phyloP scores from a whole-genome alignment of 1,140 invertebrate species.

The Tetranychus cinnabarinus region DNA sequence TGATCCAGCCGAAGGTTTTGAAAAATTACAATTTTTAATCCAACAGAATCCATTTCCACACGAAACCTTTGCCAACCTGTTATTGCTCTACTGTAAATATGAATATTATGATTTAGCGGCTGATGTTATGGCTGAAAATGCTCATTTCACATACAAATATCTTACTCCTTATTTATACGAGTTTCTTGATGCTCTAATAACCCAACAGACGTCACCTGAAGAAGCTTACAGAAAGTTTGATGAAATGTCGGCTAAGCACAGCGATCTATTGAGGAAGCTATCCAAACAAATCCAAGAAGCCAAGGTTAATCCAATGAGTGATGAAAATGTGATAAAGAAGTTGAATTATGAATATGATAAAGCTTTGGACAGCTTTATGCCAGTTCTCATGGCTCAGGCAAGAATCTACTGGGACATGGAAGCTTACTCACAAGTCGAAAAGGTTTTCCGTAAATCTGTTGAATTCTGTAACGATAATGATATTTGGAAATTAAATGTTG shows the following conservation, averaged over 20 bases:
- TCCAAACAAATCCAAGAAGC: slow-evolving; percentile 78
- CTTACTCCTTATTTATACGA: slow-evolving; percentile 50
- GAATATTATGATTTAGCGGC: slow-evolving; percentile 94
- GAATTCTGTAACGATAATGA: slow-evolving; percentile 96
- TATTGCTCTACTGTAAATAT: slow-evolving; percentile 86
- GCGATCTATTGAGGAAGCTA: slow-evolving; percentile 66
- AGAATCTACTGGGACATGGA: slow-evolving; percentile 97
- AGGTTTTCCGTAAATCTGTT: slow-evolving; percentile 80
- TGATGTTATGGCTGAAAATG: slow-evolving; percentile 91
- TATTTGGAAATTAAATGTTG: slow-evolving; percentile 89
- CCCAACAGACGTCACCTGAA: slow-evolving; percentile 84
- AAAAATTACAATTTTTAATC: slow-evolving; percentile 87
- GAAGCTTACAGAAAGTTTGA: slow-evolving; percentile 94
- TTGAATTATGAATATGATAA: slow-evolving; percentile 18
- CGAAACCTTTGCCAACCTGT: slow-evolving; percentile 88
- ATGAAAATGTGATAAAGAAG: slow-evolving; percentile 61
- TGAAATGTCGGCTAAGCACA: slow-evolving; percentile 70
- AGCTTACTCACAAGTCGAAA: slow-evolving; percentile 81
- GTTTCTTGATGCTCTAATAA: slow-evolving; percentile 72
- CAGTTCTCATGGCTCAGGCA: slow-evolving; percentile 92
- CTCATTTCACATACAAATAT: slow-evolving; percentile 88
- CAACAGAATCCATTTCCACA: slow-evolving; percentile 81
- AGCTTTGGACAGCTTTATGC: slow-evolving; percentile 34
- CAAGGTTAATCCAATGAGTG: slow-evolving; percentile 49
- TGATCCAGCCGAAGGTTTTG: slow-evolving; percentile 75